phyloP scores from a whole-genome alignment of 2,113 vertebrate genomes.

The Corydoras maculifer region DNA sequence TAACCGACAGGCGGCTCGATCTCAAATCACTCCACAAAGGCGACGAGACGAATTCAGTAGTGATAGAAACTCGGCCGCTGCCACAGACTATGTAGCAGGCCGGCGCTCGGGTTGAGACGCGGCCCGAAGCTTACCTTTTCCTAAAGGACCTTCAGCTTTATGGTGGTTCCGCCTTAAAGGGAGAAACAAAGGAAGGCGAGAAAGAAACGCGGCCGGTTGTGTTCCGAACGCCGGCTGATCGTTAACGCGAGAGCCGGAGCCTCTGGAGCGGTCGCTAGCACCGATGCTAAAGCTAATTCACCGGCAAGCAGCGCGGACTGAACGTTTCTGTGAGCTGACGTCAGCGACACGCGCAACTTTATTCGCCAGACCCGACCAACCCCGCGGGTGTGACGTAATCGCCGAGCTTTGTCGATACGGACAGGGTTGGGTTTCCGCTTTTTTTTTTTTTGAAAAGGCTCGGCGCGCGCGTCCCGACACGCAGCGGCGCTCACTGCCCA shows the following conservation, averaged over 20 bases:
- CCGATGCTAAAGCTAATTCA: conserved; percentile 17
- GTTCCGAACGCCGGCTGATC: background rate
- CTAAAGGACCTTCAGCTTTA: conserved; percentile 60
- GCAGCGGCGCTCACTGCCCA: background rate
- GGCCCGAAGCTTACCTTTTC: conserved; percentile 53
- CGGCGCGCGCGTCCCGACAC: background rate
- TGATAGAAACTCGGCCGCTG: no score
- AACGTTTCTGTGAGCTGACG: conserved; percentile 26
- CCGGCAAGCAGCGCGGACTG: conserved; percentile 24
- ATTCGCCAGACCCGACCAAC: conserved; percentile 20
- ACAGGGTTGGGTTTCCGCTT: conserved; percentile 6
- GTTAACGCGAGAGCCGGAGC: background rate
- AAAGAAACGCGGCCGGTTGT: background rate
- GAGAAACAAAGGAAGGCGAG: conserved; percentile 6
- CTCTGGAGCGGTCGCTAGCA: conserved; percentile 7
- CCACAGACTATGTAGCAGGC: no score
- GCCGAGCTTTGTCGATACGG: background rate
- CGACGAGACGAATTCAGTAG: no score
- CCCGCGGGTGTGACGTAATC: background rate
- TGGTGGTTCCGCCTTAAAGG: conserved; percentile 29
- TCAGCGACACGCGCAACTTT: conserved; percentile 34
- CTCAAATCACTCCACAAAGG: no score
- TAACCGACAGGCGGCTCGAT: background rate
- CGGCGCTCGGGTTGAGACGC: no score
- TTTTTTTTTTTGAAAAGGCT: background rate